Conservation (phyloP, 2,888 invertebrate genomes). For the Limnephilus auricula region DNA sequence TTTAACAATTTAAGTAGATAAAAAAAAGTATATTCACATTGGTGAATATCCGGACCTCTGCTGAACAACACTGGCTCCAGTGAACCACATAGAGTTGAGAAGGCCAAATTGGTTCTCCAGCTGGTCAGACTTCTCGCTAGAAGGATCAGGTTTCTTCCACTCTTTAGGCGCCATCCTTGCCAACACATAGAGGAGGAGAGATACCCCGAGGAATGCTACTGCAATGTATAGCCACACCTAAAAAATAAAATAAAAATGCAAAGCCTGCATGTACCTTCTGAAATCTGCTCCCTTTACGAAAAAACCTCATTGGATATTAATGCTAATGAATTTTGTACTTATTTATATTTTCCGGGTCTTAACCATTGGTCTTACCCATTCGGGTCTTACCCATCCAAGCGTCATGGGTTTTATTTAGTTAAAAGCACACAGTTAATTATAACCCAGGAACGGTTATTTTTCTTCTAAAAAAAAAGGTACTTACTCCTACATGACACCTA, state of each 20-base stretch:
- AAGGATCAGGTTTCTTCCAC: constrained; percentile 93
- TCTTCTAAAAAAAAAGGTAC: too few relatives aligned
- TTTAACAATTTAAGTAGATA: too few relatives aligned
- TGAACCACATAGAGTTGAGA: constrained; percentile 93
- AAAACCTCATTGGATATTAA: not conserved
- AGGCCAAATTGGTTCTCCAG: constrained; percentile 91
- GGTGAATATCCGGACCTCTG: constrained; percentile 94
- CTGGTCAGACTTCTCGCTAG: constrained; percentile 89
- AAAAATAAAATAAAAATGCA: constrained; percentile 4
- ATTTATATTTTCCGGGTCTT: too few relatives aligned
- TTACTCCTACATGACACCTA: too few relatives aligned
- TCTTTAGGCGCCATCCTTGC: constrained; percentile 91
- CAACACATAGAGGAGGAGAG: constrained; percentile 86
- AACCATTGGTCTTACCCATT: too few relatives aligned
- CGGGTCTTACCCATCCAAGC: too few relatives aligned
- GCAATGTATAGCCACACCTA: constrained; percentile 91
- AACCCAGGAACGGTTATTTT: too few relatives aligned
- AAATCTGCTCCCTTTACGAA: not conserved
- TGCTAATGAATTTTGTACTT: too few relatives aligned
- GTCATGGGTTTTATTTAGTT: too few relatives aligned
- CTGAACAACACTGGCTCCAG: constrained; percentile 89
- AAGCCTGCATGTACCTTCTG: not conserved
- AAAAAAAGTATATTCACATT: constrained; percentile 77
- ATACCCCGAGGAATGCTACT: constrained; percentile 88
- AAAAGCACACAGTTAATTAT: too few relatives aligned